phyloP scores from a whole-genome alignment of 2,888 invertebrate species.

The Oscheius myriophilus region DNA sequence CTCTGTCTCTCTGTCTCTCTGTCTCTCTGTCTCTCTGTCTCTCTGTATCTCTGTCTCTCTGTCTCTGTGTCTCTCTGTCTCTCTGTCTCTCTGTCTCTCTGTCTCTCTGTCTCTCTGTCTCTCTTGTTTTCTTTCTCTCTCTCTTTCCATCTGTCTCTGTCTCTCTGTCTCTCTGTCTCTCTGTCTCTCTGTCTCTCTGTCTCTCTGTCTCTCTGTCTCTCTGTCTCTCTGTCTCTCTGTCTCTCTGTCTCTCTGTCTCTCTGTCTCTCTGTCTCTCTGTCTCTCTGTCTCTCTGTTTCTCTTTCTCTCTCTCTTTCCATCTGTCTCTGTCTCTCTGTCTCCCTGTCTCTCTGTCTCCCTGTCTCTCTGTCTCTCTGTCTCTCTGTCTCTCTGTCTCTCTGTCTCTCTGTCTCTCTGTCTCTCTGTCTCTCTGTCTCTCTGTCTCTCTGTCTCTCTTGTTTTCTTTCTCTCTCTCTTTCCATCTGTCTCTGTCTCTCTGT shows the following conservation, averaged over 20 bases:
- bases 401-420: not conserved
- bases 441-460: constrained; percentile 2
- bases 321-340: not conserved
- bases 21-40: constrained; percentile 2
- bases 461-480: no score
- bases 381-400: not conserved
- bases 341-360: not conserved
- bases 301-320: not conserved
- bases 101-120: not conserved
- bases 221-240: constrained; percentile 1
- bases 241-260: constrained; percentile 10
- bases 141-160: no score
- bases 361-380: no score
- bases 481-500: constrained; percentile 5
- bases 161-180: not conserved
- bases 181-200: not conserved
- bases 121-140: no score
- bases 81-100: not conserved
- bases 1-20: constrained; percentile 2
- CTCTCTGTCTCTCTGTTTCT: not conserved
- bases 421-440: not conserved
- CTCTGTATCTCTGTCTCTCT: not conserved
- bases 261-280: not conserved
- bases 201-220: not conserved
- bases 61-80: not conserved